phyloP scores from a whole-genome alignment of 2,888 invertebrate genomes.

The Schrankia costaestrigalis region DNA sequence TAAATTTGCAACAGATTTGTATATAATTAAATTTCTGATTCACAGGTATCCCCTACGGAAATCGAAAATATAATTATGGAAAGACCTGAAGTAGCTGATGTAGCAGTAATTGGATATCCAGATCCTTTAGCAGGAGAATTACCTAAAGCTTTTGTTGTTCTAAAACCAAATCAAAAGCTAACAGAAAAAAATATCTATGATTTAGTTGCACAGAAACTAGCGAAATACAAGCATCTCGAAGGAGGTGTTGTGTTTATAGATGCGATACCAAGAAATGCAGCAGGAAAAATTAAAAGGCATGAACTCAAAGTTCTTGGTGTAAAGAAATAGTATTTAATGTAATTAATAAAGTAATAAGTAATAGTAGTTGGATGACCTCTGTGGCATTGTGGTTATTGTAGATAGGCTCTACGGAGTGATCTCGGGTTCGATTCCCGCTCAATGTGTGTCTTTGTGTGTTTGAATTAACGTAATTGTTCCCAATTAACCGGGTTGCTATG shows the following conservation, averaged over 20 bases:
- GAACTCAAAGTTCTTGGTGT: conserved; percentile 79
- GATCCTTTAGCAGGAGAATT: conserved; percentile 86
- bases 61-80: conserved; percentile 88
- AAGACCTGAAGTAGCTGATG: conserved; percentile 86
- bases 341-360: conserved; percentile 9
- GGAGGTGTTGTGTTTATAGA: conserved; percentile 86
- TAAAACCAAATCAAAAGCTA: conserved; percentile 75
- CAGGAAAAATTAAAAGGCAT: conserved; percentile 88
- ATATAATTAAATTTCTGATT: no score
- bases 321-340: conserved; percentile 28
- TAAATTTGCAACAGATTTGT: no score
- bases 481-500: no score
- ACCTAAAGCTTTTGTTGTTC: conserved; percentile 87
- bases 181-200: conserved; percentile 80
- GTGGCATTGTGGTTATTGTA: conserved; percentile 23
- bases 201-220: conserved; percentile 83
- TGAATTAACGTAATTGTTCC: no score
- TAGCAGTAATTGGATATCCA: conserved; percentile 88
- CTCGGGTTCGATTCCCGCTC: conserved; percentile 26
- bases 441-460: no score
- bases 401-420: conserved; percentile 28
- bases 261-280: conserved; percentile 86
- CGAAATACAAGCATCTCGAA: conserved; percentile 86
- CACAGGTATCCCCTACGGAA: conserved; percentile 94
- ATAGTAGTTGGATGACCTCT: conserved; percentile 29